Evolutionary conservation across 2,797 vertebrate species (phyloP).

Genomic region (Euphonia xanthogaster): DNA sequence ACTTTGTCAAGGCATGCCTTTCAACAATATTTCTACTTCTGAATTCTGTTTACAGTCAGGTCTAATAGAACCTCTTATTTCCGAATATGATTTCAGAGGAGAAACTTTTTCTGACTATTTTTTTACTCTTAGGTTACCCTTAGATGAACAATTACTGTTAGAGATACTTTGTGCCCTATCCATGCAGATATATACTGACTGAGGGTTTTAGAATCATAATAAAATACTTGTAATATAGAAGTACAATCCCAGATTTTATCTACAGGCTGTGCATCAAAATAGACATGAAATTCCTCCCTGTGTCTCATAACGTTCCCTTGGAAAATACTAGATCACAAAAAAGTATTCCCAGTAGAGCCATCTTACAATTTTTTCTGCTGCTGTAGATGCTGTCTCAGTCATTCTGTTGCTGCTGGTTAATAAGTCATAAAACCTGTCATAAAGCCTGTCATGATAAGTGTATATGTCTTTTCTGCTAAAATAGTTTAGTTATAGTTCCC

Average conservation of each 20-base stretch:
- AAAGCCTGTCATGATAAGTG: constrained; percentile 10
- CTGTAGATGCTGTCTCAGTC: constrained; percentile 1
- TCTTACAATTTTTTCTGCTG: constrained; percentile 7
- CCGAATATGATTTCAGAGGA: neutral
- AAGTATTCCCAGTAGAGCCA: neutral
- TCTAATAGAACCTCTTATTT: neutral
- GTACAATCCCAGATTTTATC: neutral
- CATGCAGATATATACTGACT: neutral
- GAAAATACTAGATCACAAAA: constrained; percentile 25
- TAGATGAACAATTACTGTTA: neutral
- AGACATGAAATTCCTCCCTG: constrained; percentile 7
- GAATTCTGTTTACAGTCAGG: neutral
- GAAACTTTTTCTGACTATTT: neutral
- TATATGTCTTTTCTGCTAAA: constrained; percentile 11
- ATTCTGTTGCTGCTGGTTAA: constrained; percentile 30
- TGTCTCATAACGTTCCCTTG: neutral
- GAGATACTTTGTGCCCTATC: neutral
- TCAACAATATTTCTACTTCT: neutral
- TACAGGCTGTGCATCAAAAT: constrained; percentile 13
- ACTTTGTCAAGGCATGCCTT: neutral
- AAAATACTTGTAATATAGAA: neutral
- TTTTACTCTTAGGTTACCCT: neutral
- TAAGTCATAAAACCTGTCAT: constrained; percentile 42
- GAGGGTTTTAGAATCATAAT: neutral
- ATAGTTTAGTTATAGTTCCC: neutral